Conservation (phyloP, 2,113 vertebrate genomes). For the Platysternon megacephalum region DNA sequence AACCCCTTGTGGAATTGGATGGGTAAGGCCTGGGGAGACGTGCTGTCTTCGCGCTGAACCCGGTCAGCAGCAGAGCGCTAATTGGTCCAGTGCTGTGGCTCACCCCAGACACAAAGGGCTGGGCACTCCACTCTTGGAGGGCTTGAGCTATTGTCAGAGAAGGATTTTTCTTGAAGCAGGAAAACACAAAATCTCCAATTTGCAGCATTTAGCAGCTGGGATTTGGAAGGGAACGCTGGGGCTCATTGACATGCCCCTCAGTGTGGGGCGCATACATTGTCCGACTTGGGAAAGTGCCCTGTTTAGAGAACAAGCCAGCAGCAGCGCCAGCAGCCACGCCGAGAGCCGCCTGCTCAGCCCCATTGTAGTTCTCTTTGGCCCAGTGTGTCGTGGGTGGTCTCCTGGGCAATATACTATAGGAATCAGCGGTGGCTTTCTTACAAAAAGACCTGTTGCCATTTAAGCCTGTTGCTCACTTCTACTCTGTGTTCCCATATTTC, state of each 20-base stretch:
- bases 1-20: accelerated
- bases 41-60: not conserved
- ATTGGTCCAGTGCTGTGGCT: not conserved
- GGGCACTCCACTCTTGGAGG: not conserved
- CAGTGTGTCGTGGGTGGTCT: not conserved
- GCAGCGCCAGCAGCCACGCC: not conserved
- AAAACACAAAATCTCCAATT: not conserved
- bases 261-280: not conserved
- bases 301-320: not conserved
- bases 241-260: not conserved
- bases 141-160: not conserved
- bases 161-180: not conserved
- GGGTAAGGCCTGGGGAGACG: not conserved
- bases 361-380: not conserved
- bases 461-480: not conserved
- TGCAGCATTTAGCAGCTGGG: not conserved
- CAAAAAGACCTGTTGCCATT: not conserved
- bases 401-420: not conserved
- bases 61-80: accelerated
- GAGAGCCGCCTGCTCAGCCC: not conserved
- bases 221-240: not conserved
- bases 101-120: not conserved
- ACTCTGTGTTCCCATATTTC: not conserved
- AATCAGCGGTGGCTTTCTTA: not conserved
- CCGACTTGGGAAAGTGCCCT: not conserved